A percentile compares a stretch with the other conserved stretches of the same genome.
phyloP scores from a whole-genome alignment of 2,888 invertebrate species.

The Apamea sordens region DNA sequence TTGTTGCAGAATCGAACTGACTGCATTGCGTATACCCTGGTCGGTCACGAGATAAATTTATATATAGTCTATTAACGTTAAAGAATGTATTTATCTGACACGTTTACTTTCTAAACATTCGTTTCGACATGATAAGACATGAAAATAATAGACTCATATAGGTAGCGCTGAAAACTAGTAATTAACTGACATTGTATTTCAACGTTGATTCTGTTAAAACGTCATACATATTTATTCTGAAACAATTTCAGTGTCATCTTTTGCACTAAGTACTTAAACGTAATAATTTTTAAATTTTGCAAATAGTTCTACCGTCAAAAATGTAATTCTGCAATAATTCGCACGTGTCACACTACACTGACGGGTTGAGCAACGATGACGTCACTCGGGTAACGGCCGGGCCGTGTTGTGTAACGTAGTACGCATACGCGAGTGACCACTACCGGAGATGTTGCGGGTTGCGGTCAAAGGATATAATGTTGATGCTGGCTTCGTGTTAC shows the following conservation, averaged over 20 bases:
- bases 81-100: neutral
- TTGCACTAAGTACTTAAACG: neutral
- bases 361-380: constrained; percentile 43
- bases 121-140: neutral
- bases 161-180: neutral
- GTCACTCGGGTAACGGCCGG: constrained; percentile 43
- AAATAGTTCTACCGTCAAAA: constrained; percentile 4
- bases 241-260: neutral
- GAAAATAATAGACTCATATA: neutral
- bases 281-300: neutral
- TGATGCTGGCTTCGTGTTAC: constrained; percentile 33
- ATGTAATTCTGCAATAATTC: constrained; percentile 48
- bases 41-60: constrained; percentile 42
- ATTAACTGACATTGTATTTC: neutral
- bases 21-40: constrained; percentile 42
- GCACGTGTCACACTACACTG: constrained; percentile 27
- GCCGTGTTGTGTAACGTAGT: constrained; percentile 26
- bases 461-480: constrained; percentile 53
- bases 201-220: neutral
- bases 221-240: neutral
- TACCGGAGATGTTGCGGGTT: constrained; percentile 56
- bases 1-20: constrained; percentile 54
- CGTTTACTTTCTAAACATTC: constrained; percentile 3
- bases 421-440: constrained; percentile 28
- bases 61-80: neutral